A percentile compares a stretch with the other conserved stretches of the same genome.
These are phyloP conservation scores for Dromius quadrimaculatus DNA, from an alignment of 2,888 invertebrate species.

Conservation along the genomic window DNA sequence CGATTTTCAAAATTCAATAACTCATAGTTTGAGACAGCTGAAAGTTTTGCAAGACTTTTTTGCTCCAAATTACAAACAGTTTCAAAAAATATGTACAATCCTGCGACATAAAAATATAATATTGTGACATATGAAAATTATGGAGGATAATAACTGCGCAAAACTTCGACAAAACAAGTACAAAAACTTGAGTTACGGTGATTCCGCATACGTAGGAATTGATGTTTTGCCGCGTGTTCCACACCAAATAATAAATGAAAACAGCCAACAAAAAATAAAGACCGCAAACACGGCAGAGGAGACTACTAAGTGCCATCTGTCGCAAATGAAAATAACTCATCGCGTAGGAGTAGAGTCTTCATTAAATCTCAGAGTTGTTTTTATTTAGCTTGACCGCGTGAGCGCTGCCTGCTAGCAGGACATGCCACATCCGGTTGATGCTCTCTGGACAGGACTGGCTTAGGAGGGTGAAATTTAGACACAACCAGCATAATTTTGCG, in stretches of 20 bases:
- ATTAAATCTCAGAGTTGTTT: constrained; percentile 46
- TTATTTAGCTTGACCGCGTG: constrained; percentile 34
- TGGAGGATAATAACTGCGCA: no score
- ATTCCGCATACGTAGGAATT: constrained; percentile 12
- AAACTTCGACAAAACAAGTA: neutral
- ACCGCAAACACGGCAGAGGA: neutral
- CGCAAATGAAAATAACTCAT: constrained; percentile 26
- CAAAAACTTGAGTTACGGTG: neutral
- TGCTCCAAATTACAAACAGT: no score
- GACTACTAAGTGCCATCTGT: constrained; percentile 32
- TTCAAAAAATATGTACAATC: no score
- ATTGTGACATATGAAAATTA: no score
- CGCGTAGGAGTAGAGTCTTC: constrained; percentile 43
- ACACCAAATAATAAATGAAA: constrained; percentile 11
- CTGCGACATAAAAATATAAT: no score
- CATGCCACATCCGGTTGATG: constrained; percentile 55
- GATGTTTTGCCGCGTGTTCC: neutral
- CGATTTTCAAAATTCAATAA: no score
- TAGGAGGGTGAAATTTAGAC: no score
- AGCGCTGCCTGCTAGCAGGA: constrained; percentile 41
- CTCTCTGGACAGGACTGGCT: no score
- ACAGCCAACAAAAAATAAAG: constrained; percentile 14
- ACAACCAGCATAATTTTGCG: no score
- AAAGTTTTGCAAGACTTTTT: no score
- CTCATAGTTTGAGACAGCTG: no score